phyloP scores from a whole-genome alignment of 2,888 invertebrate species.

The Drosophila incognita region DNA sequence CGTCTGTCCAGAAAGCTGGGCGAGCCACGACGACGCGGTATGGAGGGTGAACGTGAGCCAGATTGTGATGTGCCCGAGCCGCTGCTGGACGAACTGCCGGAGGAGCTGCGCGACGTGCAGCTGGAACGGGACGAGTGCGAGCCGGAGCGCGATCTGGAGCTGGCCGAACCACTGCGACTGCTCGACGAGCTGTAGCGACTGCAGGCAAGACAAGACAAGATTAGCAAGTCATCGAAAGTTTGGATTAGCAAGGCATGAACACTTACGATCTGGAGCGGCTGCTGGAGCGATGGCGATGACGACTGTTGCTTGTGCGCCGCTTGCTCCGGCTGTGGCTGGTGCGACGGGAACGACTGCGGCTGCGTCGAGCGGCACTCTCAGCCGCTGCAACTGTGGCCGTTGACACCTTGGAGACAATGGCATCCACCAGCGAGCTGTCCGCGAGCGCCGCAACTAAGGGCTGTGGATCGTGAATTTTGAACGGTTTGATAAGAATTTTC shows the following conservation, averaged over 20 bases:
- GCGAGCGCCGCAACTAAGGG: slow-evolving; percentile 83
- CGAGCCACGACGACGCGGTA: slow-evolving; percentile 95
- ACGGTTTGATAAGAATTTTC: slow-evolving; percentile 85
- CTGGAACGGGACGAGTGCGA: slow-evolving; percentile 83
- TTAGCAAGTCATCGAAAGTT: neutral
- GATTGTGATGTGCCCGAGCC: slow-evolving; percentile 82
- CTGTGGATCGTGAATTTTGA: slow-evolving; percentile 85
- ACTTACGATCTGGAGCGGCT: slow-evolving; percentile 85
- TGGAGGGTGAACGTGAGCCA: slow-evolving; percentile 93
- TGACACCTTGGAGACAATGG: slow-evolving; percentile 84
- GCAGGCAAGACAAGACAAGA: slow-evolving; percentile 1
- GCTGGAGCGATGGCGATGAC: slow-evolving; percentile 71
- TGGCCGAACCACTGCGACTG: slow-evolving; percentile 80
- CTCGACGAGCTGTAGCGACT: slow-evolving; percentile 83
- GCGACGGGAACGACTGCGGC: slow-evolving; percentile 82
- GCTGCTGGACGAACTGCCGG: slow-evolving; percentile 81
- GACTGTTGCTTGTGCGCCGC: slow-evolving; percentile 81
- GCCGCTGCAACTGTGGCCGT: slow-evolving; percentile 84
- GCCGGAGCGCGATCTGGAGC: slow-evolving; percentile 82
- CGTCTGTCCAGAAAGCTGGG: slow-evolving; percentile 97
- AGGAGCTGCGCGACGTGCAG: slow-evolving; percentile 83
- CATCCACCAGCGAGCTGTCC: slow-evolving; percentile 83
- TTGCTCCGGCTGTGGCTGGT: slow-evolving; percentile 70
- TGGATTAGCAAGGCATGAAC: slow-evolving; percentile 16
- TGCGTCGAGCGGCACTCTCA: slow-evolving; percentile 82